Evolutionary conservation across 2,113 vertebrate genomes (phyloP).

Genomic region (Ammodytes dubius): DNA sequence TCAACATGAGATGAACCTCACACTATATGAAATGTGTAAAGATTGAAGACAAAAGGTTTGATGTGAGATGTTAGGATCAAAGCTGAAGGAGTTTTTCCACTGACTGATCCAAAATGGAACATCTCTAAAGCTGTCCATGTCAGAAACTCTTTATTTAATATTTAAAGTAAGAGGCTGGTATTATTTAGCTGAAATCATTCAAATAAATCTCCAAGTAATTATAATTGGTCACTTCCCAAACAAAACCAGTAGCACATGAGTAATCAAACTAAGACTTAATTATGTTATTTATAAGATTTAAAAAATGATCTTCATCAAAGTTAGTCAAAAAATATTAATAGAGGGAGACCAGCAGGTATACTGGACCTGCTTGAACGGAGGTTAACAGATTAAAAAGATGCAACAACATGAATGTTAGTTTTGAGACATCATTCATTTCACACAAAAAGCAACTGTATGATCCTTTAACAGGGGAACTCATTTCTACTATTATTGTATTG

Average conservation of each 20-base stretch:
- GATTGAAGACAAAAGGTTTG: background rate
- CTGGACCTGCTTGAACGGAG: background rate
- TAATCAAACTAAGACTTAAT: background rate
- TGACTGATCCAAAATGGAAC: background rate
- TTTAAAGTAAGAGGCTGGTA: background rate
- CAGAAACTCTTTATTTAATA: too few species aligned
- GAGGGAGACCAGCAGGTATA: background rate
- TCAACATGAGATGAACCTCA: background rate
- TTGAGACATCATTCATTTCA: too few species aligned
- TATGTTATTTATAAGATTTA: constrained; percentile 1
- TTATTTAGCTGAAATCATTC: too few species aligned
- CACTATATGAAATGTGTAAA: background rate
- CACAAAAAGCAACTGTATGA: background rate
- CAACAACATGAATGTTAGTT: background rate
- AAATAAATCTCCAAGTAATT: background rate
- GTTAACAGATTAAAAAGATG: background rate
- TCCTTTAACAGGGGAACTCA: constrained; percentile 23
- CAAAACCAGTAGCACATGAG: background rate
- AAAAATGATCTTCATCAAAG: background rate
- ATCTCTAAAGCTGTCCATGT: background rate
- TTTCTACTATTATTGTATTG: constrained; percentile 51
- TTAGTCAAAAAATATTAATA: background rate
- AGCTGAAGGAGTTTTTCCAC: background rate
- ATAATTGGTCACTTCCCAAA: background rate
- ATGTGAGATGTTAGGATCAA: background rate